Evolutionary conservation across 2,888 invertebrate species (phyloP), one percentile per base, ranked within the genome.

Genomic region (Petrophora chlorosata): DNA sequence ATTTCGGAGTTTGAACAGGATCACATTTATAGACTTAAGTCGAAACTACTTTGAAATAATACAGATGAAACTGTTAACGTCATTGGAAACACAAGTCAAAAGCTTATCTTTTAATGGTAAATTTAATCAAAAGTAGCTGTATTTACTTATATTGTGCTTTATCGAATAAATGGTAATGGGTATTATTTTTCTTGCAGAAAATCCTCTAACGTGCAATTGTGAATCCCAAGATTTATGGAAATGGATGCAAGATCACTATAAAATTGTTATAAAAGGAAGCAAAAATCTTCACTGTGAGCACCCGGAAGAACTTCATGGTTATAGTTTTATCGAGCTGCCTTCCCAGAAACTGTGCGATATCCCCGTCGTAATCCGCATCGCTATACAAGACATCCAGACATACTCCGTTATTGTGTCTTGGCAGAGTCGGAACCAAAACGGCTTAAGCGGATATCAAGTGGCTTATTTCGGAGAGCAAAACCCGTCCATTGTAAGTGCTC

Each of bases 171-270:
- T 19, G 4, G 7, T 30, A 42, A 10, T 2, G 5, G 12, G 7
- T 29, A 13, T 19, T 9, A 30, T 46, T 23, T 47, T 40, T 32
- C 28, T 79, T 78, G 34, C 92, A 96, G 97, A 96, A 75, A 98
- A 98, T 85, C 97, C 98, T 30, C 90, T 98, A 65, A 94, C 94
- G 56, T 98, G 98, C 83, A 95, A 94, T 73, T 98, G 98, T 80
- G 96, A 97, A 77, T 94, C 97, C 50, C 95, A 97, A 84, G 96
- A 96, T 77, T 92, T 97, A 34, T 97, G 98, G 96, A 95, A 95
- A 85, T 98, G 97, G 98, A 92, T 98, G 76, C 92, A 96, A 72
- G 95, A 96, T 79, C 96, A 98, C 88, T 93, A 94, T 71, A 96
- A 97, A 86, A 91, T 95, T 47, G 89, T 95, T 16, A 73, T 87